Base-by-base conservation (phyloP, 2,113 vertebrate genomes). In the Ranitomeya imitator region DNA sequence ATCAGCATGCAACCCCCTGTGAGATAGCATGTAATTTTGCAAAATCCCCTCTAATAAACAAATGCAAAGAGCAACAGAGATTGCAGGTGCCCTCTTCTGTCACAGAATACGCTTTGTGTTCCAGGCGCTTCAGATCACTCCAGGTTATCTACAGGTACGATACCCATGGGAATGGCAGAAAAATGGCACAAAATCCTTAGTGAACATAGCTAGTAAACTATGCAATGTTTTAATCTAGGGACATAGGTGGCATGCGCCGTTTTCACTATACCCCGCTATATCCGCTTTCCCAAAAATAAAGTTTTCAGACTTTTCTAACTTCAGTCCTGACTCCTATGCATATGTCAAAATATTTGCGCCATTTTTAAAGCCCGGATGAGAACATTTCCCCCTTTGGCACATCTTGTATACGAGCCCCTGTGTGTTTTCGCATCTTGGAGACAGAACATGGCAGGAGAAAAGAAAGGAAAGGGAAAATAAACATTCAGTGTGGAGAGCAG, bases 381-480 rank as follows among this genome's bases (percentile, higher is more conserved):
- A n/a, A 65, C 63, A n/a, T 19, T 18, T 74, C 15, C 71, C 71
- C 6, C 71, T 14, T 16, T 37, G 31, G 71, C 31, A 18, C 71
- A 45, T 8, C 7, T 37, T 16, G 37, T 6, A 74, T 19, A 73
- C 1, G 26, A 16, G 69, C 69, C 69, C 12, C 37, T 52, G 63
- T n/a, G 37, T 52, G n/a, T 51, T 67, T 65, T 23, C 26, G 61
- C 81, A 52, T 52, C 61, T 54, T 51, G 37, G 61, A 67, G 61
- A 83, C 18, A 83, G 61, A 67, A 69, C 63, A 82, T 82, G 79
- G 79, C 59, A 61, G 26, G 59, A 69, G 81, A 83, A 54, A 65
- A 83, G 80, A 67, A 78, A 79, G 77, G 21, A 67, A 78, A 79
- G 77, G 21, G 60, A 83, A 83, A 65, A 82, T 59, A 85, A 69